Percentiles rank a stretch among this genome's conserved stretches.
Conservation (phyloP, 2,797 vertebrate genomes). For the Naso thynnoides region DNA sequence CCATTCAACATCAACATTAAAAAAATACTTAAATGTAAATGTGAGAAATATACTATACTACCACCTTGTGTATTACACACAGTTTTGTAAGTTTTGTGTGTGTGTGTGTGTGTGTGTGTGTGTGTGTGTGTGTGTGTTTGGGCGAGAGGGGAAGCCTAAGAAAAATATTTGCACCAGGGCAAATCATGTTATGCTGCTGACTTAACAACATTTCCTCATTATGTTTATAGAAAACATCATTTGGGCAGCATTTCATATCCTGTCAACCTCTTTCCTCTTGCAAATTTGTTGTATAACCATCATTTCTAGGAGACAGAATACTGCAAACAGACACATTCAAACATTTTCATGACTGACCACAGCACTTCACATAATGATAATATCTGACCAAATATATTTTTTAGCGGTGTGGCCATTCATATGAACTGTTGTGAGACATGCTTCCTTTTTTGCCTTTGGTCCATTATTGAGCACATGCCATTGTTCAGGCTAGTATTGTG, state of each 20-base stretch:
- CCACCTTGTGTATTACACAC: too few species aligned
- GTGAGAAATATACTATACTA: too few species aligned
- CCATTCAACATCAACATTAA: too few species aligned
- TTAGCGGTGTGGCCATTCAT: constrained; percentile 23
- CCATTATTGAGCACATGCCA: constrained; percentile 75
- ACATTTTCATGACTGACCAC: constrained; percentile 26
- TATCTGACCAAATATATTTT: constrained; percentile 35
- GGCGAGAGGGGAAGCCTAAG: too few species aligned
- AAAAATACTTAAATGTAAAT: too few species aligned
- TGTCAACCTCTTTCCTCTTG: not conserved
- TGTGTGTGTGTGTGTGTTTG: too few species aligned
- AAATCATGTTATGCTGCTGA: too few species aligned
- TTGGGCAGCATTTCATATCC: not conserved
- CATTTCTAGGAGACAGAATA: not conserved
- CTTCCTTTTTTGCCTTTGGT: constrained; percentile 62
- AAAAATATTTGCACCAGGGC: too few species aligned
- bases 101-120: too few species aligned
- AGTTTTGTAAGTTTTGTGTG: too few species aligned
- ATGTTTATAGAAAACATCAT: not conserved
- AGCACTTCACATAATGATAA: constrained; percentile 23
- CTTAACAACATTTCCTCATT: not conserved
- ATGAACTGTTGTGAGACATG: constrained; percentile 40
- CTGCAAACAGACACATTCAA: constrained; percentile 12
- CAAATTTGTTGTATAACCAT: not conserved
- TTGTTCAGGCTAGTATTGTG: constrained; percentile 78